Conservation (phyloP, 2,797 vertebrate species). For the Phataginus tricuspis region DNA sequence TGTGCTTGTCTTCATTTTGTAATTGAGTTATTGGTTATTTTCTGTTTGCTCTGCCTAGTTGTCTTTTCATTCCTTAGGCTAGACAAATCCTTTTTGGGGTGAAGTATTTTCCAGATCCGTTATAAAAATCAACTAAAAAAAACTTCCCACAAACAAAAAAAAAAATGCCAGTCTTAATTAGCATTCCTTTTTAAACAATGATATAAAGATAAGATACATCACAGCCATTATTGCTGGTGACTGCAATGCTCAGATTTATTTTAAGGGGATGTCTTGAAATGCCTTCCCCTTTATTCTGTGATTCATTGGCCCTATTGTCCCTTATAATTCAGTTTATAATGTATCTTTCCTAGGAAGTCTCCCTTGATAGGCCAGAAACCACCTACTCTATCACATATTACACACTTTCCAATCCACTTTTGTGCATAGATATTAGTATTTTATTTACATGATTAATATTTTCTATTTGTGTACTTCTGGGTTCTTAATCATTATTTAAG, state of each 20-base stretch:
- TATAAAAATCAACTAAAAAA: neutral
- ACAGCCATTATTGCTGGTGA: neutral
- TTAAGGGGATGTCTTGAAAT: conserved; percentile 1
- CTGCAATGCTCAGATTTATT: neutral
- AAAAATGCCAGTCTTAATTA: neutral
- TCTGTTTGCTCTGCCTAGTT: neutral
- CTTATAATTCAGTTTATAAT: neutral
- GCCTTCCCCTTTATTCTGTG: neutral
- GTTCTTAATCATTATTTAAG: neutral
- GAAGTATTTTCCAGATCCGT: conserved; percentile 23
- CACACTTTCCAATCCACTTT: neutral
- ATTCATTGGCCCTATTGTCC: neutral
- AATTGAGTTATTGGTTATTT: neutral
- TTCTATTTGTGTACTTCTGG: neutral
- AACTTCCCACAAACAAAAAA: neutral
- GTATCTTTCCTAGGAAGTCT: neutral
- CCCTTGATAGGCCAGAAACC: neutral
- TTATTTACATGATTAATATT: neutral
- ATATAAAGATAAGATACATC: neutral
- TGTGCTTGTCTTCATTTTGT: neutral
- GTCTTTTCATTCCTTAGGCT: neutral
- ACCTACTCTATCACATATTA: neutral
- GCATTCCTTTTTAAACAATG: conserved; percentile 38
- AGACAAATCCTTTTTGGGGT: neutral
- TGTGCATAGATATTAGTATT: neutral